Conservation (phyloP, 1,140 invertebrate genomes). For the Leptopilina boulardi region DNA sequence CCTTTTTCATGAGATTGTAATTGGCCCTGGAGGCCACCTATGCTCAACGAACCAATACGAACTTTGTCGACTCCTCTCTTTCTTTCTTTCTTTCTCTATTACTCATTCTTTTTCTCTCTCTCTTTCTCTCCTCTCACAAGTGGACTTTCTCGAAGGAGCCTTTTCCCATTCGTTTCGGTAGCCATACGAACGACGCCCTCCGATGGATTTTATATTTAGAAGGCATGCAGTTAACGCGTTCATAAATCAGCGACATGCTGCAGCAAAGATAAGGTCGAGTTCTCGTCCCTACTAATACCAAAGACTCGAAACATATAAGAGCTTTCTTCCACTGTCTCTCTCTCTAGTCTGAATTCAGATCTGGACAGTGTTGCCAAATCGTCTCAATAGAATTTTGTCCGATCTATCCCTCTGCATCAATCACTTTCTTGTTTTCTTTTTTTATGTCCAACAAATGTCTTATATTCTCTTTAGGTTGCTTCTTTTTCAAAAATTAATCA, state of each 20-base stretch:
- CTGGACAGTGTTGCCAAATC: conserved; percentile 31
- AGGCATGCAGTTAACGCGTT: conserved; percentile 43
- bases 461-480: too few relatives aligned
- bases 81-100: conserved; percentile 28
- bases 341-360: conserved; percentile 6
- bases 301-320: background rate
- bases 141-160: conserved; percentile 10
- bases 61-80: conserved; percentile 7
- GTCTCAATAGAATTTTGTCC: conserved; percentile 15
- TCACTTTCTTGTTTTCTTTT: background rate
- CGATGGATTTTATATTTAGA: conserved; percentile 45
- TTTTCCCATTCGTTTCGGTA: conserved; percentile 31
- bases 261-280: conserved; percentile 23
- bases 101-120: background rate
- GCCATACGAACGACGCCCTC: conserved; percentile 22
- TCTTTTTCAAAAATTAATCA: background rate
- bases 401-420: conserved; percentile 3
- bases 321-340: conserved; percentile 22
- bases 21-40: conserved; percentile 33
- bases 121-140: background rate
- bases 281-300: conserved; percentile 25
- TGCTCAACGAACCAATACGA: conserved; percentile 31
- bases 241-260: conserved; percentile 48
- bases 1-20: conserved; percentile 26
- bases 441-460: background rate